phyloP scores from a whole-genome alignment of 1,140 invertebrate species.

The Tetramorium alpestre region DNA sequence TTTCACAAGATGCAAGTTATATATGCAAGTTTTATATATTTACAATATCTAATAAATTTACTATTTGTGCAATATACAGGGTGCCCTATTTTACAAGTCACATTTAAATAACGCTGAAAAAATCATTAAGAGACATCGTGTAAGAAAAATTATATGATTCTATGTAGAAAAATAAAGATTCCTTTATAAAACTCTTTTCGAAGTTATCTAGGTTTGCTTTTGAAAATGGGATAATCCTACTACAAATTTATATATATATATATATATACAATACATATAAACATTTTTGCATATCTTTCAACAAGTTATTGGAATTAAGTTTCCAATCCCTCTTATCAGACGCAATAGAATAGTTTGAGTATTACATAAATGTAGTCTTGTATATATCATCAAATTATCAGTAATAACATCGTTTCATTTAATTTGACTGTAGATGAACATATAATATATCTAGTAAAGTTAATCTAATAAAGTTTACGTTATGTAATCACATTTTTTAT shows the following conservation, averaged over 20 bases:
- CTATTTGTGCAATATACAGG: slow-evolving; percentile 59
- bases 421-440: background rate
- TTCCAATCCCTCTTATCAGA: background rate
- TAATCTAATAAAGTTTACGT: background rate
- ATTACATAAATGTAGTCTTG: background rate
- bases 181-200: background rate
- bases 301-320: background rate
- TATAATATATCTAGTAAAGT: background rate
- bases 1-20: slow-evolving; percentile 67
- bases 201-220: background rate
- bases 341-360: background rate
- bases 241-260: background rate
- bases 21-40: slow-evolving; percentile 68
- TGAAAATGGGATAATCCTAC: background rate
- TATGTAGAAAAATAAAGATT: background rate
- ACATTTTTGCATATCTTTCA: background rate
- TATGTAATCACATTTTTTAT: background rate
- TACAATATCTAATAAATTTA: slow-evolving; percentile 71
- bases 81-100: background rate
- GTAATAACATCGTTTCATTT: background rate
- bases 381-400: background rate
- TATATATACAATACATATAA: background rate
- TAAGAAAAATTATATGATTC: background rate
- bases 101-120: background rate
- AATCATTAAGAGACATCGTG: background rate